Evolutionary conservation across 2,113 vertebrate genomes (phyloP).

Genomic region (Lepisosteus oculatus): DNA sequence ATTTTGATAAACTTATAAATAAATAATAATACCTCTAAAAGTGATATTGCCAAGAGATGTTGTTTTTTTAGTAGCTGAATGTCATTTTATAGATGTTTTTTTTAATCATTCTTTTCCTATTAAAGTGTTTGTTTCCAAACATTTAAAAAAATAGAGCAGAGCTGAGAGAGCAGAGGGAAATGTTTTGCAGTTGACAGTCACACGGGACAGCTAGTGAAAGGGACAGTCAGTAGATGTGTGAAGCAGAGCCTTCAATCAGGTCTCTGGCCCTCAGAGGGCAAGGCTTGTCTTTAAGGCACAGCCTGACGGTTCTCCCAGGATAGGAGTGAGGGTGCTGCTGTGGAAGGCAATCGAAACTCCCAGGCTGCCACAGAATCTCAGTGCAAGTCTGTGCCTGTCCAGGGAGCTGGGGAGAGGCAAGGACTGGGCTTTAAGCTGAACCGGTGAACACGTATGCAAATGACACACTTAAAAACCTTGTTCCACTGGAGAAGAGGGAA

Average conservation of each 20-base stretch:
- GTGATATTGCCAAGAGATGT: too few species aligned
- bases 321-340: not conserved
- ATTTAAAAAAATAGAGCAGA: too few species aligned
- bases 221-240: too few species aligned
- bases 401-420: not conserved
- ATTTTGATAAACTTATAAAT: too few species aligned
- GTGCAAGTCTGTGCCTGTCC: slow-evolving; percentile 32
- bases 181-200: not conserved
- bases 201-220: too few species aligned
- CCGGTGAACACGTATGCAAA: not conserved
- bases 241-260: not conserved
- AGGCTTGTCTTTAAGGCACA: not conserved
- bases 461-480: too few species aligned
- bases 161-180: too few species aligned
- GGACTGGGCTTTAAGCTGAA: not conserved
- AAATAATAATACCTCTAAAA: too few species aligned
- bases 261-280: not conserved
- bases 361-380: not conserved
- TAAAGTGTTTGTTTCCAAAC: too few species aligned
- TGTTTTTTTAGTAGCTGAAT: too few species aligned
- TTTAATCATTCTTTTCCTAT: too few species aligned
- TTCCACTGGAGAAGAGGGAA: not conserved
- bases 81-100: too few species aligned
- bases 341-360: not conserved
- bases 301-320: not conserved